Evolutionary conservation across 2,888 invertebrate genomes (phyloP).

Genomic region (Cremastinae sp.): DNA sequence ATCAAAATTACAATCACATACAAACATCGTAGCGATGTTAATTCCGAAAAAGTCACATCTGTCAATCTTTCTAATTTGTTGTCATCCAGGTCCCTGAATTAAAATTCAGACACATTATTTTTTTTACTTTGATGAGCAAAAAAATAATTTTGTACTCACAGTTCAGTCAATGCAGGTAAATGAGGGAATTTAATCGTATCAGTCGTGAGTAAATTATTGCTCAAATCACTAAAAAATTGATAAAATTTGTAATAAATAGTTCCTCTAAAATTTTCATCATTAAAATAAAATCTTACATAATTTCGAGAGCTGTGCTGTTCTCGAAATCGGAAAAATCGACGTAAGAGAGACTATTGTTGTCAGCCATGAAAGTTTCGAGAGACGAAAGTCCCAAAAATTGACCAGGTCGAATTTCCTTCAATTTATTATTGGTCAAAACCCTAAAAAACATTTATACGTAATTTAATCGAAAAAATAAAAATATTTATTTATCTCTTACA

Average conservation of each 20-base stretch:
- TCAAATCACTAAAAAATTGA: conserved; percentile 76
- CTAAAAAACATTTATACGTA: conserved; percentile 66
- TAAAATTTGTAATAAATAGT: not conserved
- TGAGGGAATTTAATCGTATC: conserved; percentile 80
- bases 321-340: conserved; percentile 80
- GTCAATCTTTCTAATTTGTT: conserved; percentile 50
- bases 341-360: conserved; percentile 80
- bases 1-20: too few species aligned
- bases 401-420: conserved; percentile 76
- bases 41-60: conserved; percentile 31
- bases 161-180: conserved; percentile 79
- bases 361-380: conserved; percentile 80
- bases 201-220: conserved; percentile 81
- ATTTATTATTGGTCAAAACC: conserved; percentile 75
- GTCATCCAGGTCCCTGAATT: conserved; percentile 38
- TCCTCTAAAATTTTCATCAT: too few species aligned
- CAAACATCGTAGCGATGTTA: conserved; percentile 46
- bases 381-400: conserved; percentile 79
- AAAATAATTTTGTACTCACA: conserved; percentile 40
- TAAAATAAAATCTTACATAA: conserved; percentile 76
- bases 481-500: conserved; percentile 78
- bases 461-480: conserved; percentile 4
- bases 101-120: not conserved
- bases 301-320: conserved; percentile 77
- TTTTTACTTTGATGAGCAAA: conserved; percentile 7